A percentile compares a stretch with the other conserved stretches of the same genome.
Evolutionary conservation across 2,888 invertebrate species (phyloP).

Genomic region (Macrosiphum euphorbiae): DNA sequence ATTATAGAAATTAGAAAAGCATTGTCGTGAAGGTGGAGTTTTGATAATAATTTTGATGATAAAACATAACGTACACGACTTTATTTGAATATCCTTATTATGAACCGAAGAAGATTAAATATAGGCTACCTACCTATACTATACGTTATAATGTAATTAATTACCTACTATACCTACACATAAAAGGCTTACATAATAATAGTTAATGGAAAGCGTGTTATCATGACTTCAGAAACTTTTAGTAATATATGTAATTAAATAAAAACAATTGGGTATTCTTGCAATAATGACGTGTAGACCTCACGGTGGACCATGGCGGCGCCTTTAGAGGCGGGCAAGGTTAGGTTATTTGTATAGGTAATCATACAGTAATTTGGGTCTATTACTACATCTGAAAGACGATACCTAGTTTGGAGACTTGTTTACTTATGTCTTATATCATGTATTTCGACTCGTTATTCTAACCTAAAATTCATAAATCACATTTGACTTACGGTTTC

Average conservation of each 20-base stretch:
- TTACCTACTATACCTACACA: background rate
- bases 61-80: background rate
- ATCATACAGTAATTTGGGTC: background rate
- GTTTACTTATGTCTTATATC: background rate
- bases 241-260: background rate
- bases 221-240: background rate
- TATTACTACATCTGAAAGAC: background rate
- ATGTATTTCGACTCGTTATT: background rate
- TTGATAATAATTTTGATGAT: background rate
- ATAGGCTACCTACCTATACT: background rate
- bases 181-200: background rate
- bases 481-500: background rate
- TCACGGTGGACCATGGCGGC: background rate
- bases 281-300: background rate
- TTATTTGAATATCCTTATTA: background rate
- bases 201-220: background rate
- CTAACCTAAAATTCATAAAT: background rate
- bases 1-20: constrained; percentile 3
- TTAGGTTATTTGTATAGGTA: background rate
- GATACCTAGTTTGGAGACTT: background rate
- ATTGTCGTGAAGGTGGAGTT: background rate
- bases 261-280: background rate
- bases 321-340: background rate
- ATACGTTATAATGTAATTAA: background rate
- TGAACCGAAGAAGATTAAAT: background rate